These are phyloP conservation scores for Phrixothrix hirtus DNA, from an alignment of 2,888 invertebrate genomes.

Conservation along the genomic window DNA sequence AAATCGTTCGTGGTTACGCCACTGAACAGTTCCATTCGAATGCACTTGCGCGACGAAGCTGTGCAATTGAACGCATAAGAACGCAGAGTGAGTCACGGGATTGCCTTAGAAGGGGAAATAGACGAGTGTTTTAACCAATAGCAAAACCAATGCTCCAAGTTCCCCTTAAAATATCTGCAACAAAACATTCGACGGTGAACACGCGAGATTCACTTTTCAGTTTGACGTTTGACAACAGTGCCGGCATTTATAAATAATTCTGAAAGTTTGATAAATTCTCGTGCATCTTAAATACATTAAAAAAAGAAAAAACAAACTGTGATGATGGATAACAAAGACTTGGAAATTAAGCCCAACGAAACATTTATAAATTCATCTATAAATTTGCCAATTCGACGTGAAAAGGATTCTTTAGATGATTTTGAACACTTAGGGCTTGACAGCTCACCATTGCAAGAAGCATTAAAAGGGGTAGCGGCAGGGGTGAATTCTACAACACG, in stretches of 20 bases:
- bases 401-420: constrained; percentile 68
- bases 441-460: constrained; percentile 53
- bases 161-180: constrained; percentile 38
- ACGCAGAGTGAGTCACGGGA: constrained; percentile 30
- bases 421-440: constrained; percentile 74
- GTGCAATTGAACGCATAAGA: constrained; percentile 2
- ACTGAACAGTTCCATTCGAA: not conserved
- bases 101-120: constrained; percentile 18
- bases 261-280: constrained; percentile 12
- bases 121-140: constrained; percentile 30
- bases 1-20: no score
- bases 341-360: not conserved
- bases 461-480: constrained; percentile 43
- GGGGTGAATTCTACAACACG: constrained; percentile 49
- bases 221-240: constrained; percentile 37
- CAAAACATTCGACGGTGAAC: constrained; percentile 26
- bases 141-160: constrained; percentile 9
- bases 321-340: constrained; percentile 25
- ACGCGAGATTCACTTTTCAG: constrained; percentile 11
- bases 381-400: constrained; percentile 20
- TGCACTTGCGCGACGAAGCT: constrained; percentile 14
- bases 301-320: constrained; percentile 20
- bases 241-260: no score
- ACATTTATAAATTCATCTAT: constrained; percentile 8
- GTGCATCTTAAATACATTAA: no score